Percentiles rank a stretch among this genome's conserved stretches.
Evolutionary conservation across 1,140 invertebrate genomes (phyloP).

Genomic region (Penaeus chinensis): DNA sequence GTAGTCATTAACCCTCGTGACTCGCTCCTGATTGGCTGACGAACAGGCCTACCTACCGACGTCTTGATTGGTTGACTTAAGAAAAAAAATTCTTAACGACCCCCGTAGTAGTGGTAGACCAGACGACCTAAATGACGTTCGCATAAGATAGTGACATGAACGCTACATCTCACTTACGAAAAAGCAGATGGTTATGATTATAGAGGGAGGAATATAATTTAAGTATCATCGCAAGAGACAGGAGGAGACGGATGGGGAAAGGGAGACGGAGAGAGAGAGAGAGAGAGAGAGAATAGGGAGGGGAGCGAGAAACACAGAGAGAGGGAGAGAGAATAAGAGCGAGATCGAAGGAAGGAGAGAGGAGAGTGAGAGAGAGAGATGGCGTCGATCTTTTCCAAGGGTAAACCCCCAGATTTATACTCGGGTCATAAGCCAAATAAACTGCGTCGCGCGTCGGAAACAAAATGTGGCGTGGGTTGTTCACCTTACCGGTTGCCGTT

Average conservation of each 20-base stretch:
- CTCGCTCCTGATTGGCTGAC: background rate
- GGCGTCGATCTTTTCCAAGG: no score
- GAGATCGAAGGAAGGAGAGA: no score
- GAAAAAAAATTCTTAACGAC: constrained; percentile 14
- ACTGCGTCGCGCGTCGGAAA: background rate
- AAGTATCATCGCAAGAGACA: background rate
- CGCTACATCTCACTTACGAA: constrained; percentile 51
- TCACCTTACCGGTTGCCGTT: background rate
- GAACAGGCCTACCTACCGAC: background rate
- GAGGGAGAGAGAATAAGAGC: no score
- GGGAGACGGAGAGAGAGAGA: no score
- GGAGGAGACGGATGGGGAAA: constrained; percentile 31
- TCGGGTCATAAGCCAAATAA: no score
- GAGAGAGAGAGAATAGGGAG: no score
- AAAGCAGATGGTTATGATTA: constrained; percentile 30
- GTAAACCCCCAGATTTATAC: no score
- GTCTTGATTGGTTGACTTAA: constrained; percentile 26
- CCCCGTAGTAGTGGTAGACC: background rate
- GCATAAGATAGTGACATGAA: constrained; percentile 29
- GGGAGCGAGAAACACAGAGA: no score
- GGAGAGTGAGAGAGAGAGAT: no score
- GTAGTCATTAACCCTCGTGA: background rate
- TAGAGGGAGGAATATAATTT: constrained; percentile 45
- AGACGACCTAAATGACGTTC: constrained; percentile 25
- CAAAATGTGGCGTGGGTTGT: background rate